Conservation (phyloP, 2,797 vertebrate species). For the Hoplostethus atlanticus region DNA sequence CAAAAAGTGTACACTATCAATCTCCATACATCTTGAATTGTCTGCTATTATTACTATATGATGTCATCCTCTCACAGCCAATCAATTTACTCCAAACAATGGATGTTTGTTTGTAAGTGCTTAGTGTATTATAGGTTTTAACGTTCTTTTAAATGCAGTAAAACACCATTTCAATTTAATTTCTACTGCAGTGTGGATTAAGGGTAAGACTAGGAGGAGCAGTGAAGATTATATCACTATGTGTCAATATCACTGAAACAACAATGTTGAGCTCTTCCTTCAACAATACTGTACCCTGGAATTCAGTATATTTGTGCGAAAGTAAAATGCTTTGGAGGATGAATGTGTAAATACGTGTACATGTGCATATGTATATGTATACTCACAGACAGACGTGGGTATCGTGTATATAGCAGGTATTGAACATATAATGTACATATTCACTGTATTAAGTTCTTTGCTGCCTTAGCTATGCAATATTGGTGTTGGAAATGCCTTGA, state of each 20-base stretch:
- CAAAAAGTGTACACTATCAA: slow-evolving; percentile 33
- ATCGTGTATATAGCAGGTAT: slow-evolving; percentile 70
- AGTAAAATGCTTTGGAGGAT: slow-evolving; percentile 50
- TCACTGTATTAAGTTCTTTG: slow-evolving; percentile 71
- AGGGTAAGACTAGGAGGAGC: slow-evolving; percentile 24
- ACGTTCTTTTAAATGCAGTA: slow-evolving; percentile 60
- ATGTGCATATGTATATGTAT: slow-evolving; percentile 44
- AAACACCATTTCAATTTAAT: slow-evolving; percentile 32
- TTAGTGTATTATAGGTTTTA: slow-evolving; percentile 45
- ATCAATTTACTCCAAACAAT: slow-evolving; percentile 15
- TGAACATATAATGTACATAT: slow-evolving; percentile 75
- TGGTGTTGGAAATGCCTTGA: slow-evolving; percentile 87
- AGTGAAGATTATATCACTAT: slow-evolving; percentile 52
- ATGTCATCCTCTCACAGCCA: slow-evolving; percentile 46
- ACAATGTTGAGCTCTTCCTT: slow-evolving; percentile 57
- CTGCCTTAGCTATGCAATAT: slow-evolving; percentile 88
- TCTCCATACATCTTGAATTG: slow-evolving; percentile 46
- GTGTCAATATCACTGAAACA: slow-evolving; percentile 75
- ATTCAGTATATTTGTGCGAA: slow-evolving; percentile 45
- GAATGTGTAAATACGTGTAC: slow-evolving; percentile 72
- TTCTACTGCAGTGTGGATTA: slow-evolving; percentile 48
- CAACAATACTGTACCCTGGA: slow-evolving; percentile 63
- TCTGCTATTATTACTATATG: slow-evolving; percentile 38
- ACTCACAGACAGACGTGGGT: slow-evolving; percentile 54
- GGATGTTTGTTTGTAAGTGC: slow-evolving; percentile 42